Evolutionary conservation across 2,888 invertebrate species (phyloP), one percentile per base, ranked within the genome.

Genomic region (Xestia rhomboidea): DNA sequence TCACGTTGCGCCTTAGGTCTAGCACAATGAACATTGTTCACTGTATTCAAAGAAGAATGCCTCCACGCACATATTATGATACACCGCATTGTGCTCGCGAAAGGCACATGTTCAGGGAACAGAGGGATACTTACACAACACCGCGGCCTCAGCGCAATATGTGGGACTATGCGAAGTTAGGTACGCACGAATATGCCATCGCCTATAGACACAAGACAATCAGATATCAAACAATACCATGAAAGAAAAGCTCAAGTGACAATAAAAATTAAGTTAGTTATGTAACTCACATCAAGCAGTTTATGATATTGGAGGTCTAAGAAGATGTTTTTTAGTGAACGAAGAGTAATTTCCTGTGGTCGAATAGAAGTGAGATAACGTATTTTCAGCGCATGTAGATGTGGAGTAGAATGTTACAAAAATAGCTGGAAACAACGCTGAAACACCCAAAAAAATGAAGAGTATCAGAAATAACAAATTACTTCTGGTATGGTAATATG

Each of bases 1-100:
- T 93, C 95, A 92, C 85, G 77, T 79, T 85, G 73, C 76, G 90
- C 91, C 87, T 89, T 90, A 85, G 87, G 89, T 89, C 87, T 91
- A 88, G 90, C 91, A 96, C 95, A 96, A 96, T 96, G 93, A 91
- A 93, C 93, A 96, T 95, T 96, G 96, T 93, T 90, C 88, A 88
- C 89, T 89, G 90, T 89, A 89, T 93, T 91, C 92, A 92, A 87
- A 92, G 90, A 93, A 95, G 92, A 95, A 95, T 93, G 92, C 91
- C 92, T 90, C 87, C 90, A 90, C 89, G 91, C 92, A 83, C 82
- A 89, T 87, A 89, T 89, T 90, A 91, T 92, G 92, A 93, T 92
- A 93, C 92, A 90, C 89, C 81, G 89, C 91, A 93, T 95, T 94
- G 94, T 95, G 88, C 84, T 87, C 79, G 87, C 87, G 83, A 90